Conservation (phyloP, 1,140 invertebrate species). For the Marisa cornuarietis region DNA sequence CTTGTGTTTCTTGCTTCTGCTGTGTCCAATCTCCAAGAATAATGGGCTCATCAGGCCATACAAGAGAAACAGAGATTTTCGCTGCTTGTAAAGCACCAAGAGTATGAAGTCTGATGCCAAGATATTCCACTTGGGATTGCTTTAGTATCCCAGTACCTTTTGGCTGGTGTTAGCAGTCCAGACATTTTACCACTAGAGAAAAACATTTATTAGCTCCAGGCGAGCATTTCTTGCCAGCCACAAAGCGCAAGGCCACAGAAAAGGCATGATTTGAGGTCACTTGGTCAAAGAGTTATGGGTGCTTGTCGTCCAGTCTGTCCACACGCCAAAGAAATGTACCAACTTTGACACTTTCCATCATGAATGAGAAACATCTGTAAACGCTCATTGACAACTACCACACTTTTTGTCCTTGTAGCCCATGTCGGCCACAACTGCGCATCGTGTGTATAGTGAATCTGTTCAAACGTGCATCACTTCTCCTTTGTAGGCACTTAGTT, state of each 20-base stretch:
- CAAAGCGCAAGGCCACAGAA: slow-evolving; percentile 6
- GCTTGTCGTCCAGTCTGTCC: slow-evolving; percentile 15
- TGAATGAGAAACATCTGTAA: no score
- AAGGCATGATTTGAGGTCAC: neutral
- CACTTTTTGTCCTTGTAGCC: slow-evolving; percentile 5
- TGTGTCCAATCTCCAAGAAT: neutral
- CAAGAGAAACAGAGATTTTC: no score
- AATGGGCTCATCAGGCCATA: no score
- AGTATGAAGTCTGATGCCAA: neutral
- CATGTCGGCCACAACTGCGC: neutral
- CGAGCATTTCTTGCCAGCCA: neutral
- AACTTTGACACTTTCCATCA: no score
- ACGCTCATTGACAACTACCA: slow-evolving; percentile 1
- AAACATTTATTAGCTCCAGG: slow-evolving; percentile 5
- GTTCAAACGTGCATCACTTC: slow-evolving; percentile 21
- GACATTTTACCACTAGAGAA: no score
- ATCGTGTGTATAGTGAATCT: slow-evolving; percentile 22
- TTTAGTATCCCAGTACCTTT: slow-evolving; percentile 20
- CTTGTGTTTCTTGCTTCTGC: neutral
- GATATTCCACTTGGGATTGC: neutral
- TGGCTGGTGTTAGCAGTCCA: slow-evolving; percentile 14
- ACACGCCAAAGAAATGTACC: slow-evolving; percentile 10
- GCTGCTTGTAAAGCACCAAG: no score
- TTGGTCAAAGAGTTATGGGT: slow-evolving; percentile 13
- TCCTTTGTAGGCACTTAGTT: slow-evolving; percentile 18